These are phyloP conservation scores for Laothoe populi DNA, from an alignment of 2,888 invertebrate genomes.

Conservation along the genomic window DNA sequence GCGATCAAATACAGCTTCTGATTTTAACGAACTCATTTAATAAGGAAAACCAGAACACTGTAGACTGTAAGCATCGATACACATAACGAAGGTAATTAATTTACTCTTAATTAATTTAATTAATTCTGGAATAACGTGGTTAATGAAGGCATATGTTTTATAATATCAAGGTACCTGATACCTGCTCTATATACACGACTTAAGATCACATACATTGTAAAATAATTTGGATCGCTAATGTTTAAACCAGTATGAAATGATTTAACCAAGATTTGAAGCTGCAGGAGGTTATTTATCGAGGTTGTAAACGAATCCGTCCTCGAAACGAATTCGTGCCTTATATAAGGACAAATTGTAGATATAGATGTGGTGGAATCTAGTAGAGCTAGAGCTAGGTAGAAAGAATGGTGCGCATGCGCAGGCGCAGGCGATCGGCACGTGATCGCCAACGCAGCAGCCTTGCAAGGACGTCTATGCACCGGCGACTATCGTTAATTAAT, in stretches of 20 bases:
- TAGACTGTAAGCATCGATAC: no score
- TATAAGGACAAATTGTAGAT: conserved; percentile 24
- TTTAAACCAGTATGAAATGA: conserved; percentile 2
- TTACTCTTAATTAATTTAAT: no score
- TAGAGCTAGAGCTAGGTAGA: conserved; percentile 22
- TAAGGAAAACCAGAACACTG: not conserved
- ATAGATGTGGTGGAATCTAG: conserved; percentile 12
- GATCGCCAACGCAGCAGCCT: conserved; percentile 70
- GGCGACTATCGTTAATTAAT: conserved; percentile 75
- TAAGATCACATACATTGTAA: no score
- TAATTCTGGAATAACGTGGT: no score
- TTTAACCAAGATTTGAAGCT: conserved; percentile 19
- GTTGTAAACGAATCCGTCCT: no score
- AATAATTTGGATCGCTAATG: no score
- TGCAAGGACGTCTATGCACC: conserved; percentile 82
- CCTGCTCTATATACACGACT: no score
- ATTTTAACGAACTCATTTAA: not conserved
- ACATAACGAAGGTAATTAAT: no score
- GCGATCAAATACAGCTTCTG: not conserved
- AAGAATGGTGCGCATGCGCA: conserved; percentile 39
- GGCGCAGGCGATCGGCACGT: conserved; percentile 55
- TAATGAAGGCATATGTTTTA: no score
- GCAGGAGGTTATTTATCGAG: conserved; percentile 7
- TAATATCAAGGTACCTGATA: no score
- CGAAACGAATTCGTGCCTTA: conserved; percentile 1